Percentiles rank a stretch among this genome's conserved stretches.
These are phyloP conservation scores for Frankliniella intonsa DNA, from an alignment of 2,888 invertebrate genomes.

Conservation along the genomic window DNA sequence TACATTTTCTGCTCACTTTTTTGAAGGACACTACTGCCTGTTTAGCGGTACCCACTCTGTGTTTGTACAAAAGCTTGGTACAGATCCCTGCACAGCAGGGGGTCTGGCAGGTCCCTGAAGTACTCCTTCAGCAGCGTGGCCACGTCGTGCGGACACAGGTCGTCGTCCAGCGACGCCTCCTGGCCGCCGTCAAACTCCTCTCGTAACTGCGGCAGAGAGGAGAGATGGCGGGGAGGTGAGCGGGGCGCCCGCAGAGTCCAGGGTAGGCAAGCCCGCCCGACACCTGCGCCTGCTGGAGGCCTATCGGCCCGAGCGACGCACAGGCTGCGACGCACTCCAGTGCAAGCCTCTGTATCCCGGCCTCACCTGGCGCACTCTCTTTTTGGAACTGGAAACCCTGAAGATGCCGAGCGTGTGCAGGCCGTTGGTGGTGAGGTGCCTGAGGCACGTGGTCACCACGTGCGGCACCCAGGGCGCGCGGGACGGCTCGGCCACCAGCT, in stretches of 20 bases:
- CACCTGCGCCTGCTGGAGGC: not conserved
- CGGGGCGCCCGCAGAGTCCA: not conserved
- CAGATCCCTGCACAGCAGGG: constrained; percentile 80
- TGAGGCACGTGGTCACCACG: constrained; percentile 73
- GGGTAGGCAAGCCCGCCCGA: not conserved
- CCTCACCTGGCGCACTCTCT: constrained; percentile 80
- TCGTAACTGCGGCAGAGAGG: constrained; percentile 58
- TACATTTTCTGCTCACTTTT: not conserved
- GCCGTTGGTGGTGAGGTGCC: constrained; percentile 75
- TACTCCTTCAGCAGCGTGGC: constrained; percentile 90
- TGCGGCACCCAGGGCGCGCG: constrained; percentile 63
- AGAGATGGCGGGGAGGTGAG: too few species aligned
- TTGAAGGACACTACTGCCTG: too few species aligned
- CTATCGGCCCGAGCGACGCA: not conserved
- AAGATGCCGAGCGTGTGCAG: constrained; percentile 84
- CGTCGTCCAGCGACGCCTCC: constrained; percentile 65
- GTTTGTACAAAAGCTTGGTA: constrained; percentile 87
- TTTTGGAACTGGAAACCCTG: constrained; percentile 87
- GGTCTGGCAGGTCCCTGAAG: constrained; percentile 87
- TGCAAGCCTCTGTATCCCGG: not conserved
- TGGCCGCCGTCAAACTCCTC: constrained; percentile 83
- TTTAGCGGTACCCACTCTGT: constrained; percentile 71
- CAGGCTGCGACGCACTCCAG: too few species aligned
- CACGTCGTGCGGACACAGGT: constrained; percentile 88
- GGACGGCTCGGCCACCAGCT: constrained; percentile 48